Percentiles rank a stretch among this genome's conserved stretches.
Conservation (phyloP, 2,888 invertebrate species). For the Andricus quercusramuli region DNA sequence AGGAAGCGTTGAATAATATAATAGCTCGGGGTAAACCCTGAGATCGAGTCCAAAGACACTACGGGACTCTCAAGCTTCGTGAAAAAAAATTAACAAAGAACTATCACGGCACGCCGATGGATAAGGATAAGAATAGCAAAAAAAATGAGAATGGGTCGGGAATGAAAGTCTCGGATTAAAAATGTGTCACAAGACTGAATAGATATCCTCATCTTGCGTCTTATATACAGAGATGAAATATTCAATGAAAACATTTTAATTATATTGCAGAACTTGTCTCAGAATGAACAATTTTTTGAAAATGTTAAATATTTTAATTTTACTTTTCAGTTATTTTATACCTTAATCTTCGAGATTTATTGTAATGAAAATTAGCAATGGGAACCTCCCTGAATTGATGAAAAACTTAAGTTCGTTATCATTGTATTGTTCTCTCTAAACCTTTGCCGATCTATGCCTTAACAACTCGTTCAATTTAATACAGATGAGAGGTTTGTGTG, state of each 20-base stretch:
- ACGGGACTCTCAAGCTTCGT: constrained; percentile 30
- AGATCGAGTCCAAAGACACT: constrained; percentile 28
- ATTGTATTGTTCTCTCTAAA: neutral
- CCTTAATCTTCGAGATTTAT: neutral
- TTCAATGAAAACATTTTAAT: constrained; percentile 23
- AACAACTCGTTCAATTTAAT: too few relatives aligned
- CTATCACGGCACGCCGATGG: constrained; percentile 16
- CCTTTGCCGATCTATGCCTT: neutral
- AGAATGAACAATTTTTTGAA: neutral
- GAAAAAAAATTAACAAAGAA: constrained; percentile 20
- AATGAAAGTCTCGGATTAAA: constrained; percentile 24
- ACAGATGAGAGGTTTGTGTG: too few relatives aligned
- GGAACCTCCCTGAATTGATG: neutral
- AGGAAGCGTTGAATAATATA: constrained; percentile 37
- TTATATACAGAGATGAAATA: constrained; percentile 11
- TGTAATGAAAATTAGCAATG: neutral
- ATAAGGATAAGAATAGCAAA: constrained; percentile 29
- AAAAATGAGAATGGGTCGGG: constrained; percentile 20
- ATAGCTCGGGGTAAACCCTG: constrained; percentile 7
- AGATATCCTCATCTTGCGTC: constrained; percentile 16
- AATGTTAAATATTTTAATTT: neutral
- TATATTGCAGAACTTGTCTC: constrained; percentile 4
- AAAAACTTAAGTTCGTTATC: constrained; percentile 16
- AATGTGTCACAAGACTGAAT: constrained; percentile 35
- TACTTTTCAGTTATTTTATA: neutral